Evolutionary conservation across 2,888 invertebrate genomes (phyloP), one percentile per base, ranked within the genome.

Genomic region (Andrena camellia): DNA sequence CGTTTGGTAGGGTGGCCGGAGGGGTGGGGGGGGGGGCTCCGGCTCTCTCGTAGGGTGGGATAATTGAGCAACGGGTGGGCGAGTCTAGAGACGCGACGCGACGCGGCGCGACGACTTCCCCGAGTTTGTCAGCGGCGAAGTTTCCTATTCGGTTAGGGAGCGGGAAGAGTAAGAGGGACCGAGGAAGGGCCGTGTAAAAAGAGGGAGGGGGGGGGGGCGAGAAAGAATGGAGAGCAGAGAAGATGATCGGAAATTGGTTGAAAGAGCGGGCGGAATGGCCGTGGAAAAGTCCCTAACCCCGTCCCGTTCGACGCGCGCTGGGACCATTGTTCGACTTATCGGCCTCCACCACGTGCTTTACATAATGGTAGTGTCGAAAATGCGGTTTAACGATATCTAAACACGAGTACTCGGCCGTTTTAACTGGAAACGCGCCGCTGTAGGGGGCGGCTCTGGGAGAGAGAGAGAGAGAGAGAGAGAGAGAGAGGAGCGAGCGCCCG

Each of bases 321-420:
- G 71, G 70, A 20, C 82, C 76, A 93, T 93, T 93, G 93, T 93
- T 91, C 90, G 90, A 92, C 91, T 93, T 94, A 94, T 94, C 94
- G 91, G 90, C 76, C 84, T 88, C 87, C 80, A 87, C 93, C 93
- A 93, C 93, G 93, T 93, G 93, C 92, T 91, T 91, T 90, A 91
- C 88, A 92, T 94, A 94, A 94, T 93, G 90, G 91, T 86, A 88
- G 88, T 90, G 92, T 92, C 91, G 92, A 93, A 93, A 94, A 92
- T 91, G 93, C 91, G 92, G 92, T 92, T 92, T 91, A 91, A 91
- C 92, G 92, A 93, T 93, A 92, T 92, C 91, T 92, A 92, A 92
- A 93, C 93, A 91, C 89, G 91, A 90, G 91, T 92, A 88, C 86
- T 87, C 87, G 90, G 88, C 86, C 90, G 87, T 88, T 88, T 89